phyloP scores from a whole-genome alignment of 1,140 invertebrate species.

The Microplitis demolitor region DNA sequence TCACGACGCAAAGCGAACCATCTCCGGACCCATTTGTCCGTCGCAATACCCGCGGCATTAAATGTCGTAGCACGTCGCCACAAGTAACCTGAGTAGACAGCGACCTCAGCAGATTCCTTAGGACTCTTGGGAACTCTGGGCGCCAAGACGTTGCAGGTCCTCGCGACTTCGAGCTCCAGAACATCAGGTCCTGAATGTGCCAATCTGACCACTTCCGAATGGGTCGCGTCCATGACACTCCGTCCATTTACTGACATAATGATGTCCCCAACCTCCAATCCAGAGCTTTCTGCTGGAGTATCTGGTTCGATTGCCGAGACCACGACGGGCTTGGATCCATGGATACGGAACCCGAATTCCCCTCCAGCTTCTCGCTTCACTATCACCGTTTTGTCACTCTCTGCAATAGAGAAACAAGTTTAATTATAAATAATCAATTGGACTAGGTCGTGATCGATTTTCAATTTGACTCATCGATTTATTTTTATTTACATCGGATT shows the following conservation, averaged over 20 bases:
- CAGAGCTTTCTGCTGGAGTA: conserved; percentile 87
- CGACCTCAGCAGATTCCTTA: conserved; percentile 65
- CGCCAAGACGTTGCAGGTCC: conserved; percentile 81
- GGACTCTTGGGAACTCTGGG: conserved; percentile 56
- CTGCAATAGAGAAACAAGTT: conserved; percentile 60
- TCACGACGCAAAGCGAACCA: conserved; percentile 92
- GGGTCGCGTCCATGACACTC: conserved; percentile 88
- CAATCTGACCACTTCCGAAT: conserved; percentile 93
- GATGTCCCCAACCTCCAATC: conserved; percentile 92
- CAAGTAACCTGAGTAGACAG: conserved; percentile 78
- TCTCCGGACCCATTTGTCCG: conserved; percentile 81
- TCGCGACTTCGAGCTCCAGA: conserved; percentile 84
- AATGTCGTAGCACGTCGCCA: conserved; percentile 69
- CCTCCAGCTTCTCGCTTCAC: conserved; percentile 78
- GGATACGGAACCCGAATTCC: conserved; percentile 95
- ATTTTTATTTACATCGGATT: no score
- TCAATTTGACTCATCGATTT: no score
- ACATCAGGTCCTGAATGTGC: conserved; percentile 86
- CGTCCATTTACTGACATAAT: conserved; percentile 87
- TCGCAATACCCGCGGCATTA: conserved; percentile 57
- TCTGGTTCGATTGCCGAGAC: conserved; percentile 93
- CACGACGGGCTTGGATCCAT: conserved; percentile 93
- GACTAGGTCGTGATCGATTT: no score
- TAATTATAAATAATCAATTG: no score
- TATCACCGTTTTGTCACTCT: conserved; percentile 84